A percentile compares a stretch with the other conserved stretches of the same genome.
Conservation (phyloP, 2,797 vertebrate genomes). For the Dipus sagitta region DNA sequence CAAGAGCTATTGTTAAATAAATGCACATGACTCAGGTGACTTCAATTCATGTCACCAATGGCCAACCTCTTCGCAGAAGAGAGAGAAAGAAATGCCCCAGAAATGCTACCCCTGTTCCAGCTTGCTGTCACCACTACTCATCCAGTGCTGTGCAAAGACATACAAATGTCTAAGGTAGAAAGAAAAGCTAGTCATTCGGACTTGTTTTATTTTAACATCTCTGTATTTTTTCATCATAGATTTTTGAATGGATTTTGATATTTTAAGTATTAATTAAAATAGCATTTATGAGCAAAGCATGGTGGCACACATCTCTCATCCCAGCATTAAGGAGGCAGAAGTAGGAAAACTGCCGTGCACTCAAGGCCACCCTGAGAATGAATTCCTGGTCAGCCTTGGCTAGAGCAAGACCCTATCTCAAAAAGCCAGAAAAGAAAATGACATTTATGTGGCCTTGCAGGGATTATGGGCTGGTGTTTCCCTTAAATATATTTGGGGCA, state of each 20-base stretch:
- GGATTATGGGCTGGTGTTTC: background rate
- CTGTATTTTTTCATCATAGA: background rate
- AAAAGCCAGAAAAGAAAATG: background rate
- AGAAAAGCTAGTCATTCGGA: background rate
- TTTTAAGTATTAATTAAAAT: constrained; percentile 1
- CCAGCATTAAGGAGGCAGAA: no score
- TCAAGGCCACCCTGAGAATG: no score
- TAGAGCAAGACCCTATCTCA: no score
- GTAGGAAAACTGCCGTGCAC: no score
- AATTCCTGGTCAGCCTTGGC: no score
- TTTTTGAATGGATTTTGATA: constrained; percentile 15
- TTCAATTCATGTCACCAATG: constrained; percentile 5
- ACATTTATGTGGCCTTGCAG: background rate
- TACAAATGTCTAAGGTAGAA: background rate
- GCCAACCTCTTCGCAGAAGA: background rate
- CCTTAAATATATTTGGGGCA: background rate
- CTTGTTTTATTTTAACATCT: background rate
- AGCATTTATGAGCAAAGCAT: no score
- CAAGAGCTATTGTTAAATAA: constrained; percentile 11
- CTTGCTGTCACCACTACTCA: background rate
- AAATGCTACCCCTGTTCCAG: background rate
- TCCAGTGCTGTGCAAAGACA: background rate
- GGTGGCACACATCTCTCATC: no score
- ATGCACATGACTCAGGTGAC: background rate
- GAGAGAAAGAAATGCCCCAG: background rate